Evolutionary conservation across 2,888 invertebrate species (phyloP).

Genomic region (Andrena haemorrhoa): DNA sequence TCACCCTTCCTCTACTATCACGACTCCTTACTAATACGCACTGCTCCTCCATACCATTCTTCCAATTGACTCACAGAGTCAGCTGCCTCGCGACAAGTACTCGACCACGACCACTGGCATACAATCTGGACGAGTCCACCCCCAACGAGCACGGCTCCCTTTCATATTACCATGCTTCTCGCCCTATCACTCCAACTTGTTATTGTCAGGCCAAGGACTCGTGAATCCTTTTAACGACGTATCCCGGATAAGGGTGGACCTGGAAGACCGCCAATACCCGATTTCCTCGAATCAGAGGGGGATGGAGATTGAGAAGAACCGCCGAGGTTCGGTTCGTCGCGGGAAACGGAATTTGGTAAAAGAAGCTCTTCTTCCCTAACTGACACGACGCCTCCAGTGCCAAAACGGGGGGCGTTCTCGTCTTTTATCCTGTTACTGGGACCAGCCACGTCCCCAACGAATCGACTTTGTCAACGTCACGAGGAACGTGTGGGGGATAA

Average conservation of each 20-base stretch:
- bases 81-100: no score
- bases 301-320: conserved; percentile 9
- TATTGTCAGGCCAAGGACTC: conserved; percentile 60
- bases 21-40: no score
- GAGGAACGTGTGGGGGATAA: conserved; percentile 38
- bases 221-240: conserved; percentile 70
- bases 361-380: conserved; percentile 18
- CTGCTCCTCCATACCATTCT: no score
- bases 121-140: no score
- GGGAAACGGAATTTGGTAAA: conserved; percentile 32
- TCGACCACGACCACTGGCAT: no score
- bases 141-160: not conserved
- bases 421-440: conserved; percentile 34
- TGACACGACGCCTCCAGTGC: not conserved
- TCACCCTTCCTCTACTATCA: no score
- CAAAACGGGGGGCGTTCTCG: conserved; percentile 26
- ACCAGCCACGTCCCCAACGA: conserved; percentile 28
- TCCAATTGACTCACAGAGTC: no score
- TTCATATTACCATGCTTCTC: conserved; percentile 8
- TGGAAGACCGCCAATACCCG: conserved; percentile 68
- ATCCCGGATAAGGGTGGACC: conserved; percentile 53
- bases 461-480: conserved; percentile 49
- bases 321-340: conserved; percentile 22
- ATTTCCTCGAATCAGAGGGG: conserved; percentile 50
- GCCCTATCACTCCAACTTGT: conserved; percentile 48